These are phyloP conservation scores for Entelurus aequoreus DNA, from an alignment of 2,113 vertebrate species.

Conservation along the genomic window DNA sequence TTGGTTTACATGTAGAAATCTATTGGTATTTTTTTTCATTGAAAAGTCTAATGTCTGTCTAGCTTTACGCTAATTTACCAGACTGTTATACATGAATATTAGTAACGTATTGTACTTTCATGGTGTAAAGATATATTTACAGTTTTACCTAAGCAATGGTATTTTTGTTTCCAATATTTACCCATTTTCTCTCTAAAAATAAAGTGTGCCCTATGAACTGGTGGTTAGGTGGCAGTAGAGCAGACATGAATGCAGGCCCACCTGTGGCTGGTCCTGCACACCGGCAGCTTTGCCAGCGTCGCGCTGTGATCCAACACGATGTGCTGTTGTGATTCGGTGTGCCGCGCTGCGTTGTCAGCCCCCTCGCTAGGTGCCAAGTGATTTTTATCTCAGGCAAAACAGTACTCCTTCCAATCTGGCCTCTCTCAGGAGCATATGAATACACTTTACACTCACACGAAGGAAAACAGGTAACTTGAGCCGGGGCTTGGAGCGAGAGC, in stretches of 20 bases:
- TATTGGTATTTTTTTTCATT: too few relatives aligned
- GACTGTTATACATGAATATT: neutral
- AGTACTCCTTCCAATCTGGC: conserved; percentile 85
- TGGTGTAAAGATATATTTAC: neutral
- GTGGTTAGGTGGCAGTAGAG: conserved; percentile 29
- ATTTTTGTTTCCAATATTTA: conserved; percentile 46
- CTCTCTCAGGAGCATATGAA: conserved; percentile 65
- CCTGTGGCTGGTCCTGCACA: conserved; percentile 58
- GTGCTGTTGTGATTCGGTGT: conserved; percentile 22
- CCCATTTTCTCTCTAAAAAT: conserved; percentile 31
- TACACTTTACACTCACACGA: conserved; percentile 75
- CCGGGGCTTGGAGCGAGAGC: conserved; percentile 49
- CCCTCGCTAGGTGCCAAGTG: conserved; percentile 77
- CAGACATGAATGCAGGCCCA: conserved; percentile 39
- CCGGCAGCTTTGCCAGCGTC: conserved; percentile 48
- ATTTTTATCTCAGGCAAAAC: conserved; percentile 86
- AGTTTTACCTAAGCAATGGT: conserved; percentile 13
- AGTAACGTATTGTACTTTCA: neutral
- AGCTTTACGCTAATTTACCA: neutral
- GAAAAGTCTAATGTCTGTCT: too few relatives aligned
- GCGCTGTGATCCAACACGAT: neutral
- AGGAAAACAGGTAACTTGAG: conserved; percentile 83
- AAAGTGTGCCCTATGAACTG: conserved; percentile 45
- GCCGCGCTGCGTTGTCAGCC: conserved; percentile 64
- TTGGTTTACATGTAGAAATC: too few relatives aligned